Evolutionary conservation across 2,797 vertebrate genomes (phyloP), one percentile per base, ranked within the genome.

Genomic region (Poeciliopsis presidionis): DNA sequence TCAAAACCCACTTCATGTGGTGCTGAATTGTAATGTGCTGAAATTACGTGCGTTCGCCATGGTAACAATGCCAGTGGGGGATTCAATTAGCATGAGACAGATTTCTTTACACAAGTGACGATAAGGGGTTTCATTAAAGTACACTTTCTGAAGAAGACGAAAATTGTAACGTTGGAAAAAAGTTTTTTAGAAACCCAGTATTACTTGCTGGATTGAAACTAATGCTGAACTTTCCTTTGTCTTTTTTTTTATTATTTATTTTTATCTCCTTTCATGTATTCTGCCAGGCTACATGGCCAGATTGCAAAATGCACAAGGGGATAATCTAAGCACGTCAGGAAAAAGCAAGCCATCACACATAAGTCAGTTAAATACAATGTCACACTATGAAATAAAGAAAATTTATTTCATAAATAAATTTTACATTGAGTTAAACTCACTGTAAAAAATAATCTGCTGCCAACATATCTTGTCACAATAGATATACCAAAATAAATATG

Each of bases 31-130:
- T 65, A 67, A 76, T 51, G 33, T 41, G 30, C 25, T 33, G 45
- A 76, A 51, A 76, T 51, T n/a, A n/a, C 13, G 45, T 49, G 74
- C 30, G 16, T 63, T 76, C 7, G 25, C 74, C 61, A 76, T 65
- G 61, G 74, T 16, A 49, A 76, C 74, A 41, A 61, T 49, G 30
- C 20, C 7, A 76, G 63, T 51, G 61, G 61, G 74, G 61, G 47
- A 49, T 47, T 76, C 46, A 49, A 41, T 76, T 67, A 76, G 46
- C 61, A 51, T 18, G 13, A n/a, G 45, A 76, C 59, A 36, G 45
- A 75, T 45, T 67, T 69, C 5, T n/a, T 69, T 41, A 69, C 41
- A n/a, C 39, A 69, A 69, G 65, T 43, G 7, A 69, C 7, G 12
- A n/a, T n/a, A 45, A 45, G 43, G n/a, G 39, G 41, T 14, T 12